Evolutionary conservation across 2,113 vertebrate genomes (phyloP).

Genomic region (Halcyon senegalensis): DNA sequence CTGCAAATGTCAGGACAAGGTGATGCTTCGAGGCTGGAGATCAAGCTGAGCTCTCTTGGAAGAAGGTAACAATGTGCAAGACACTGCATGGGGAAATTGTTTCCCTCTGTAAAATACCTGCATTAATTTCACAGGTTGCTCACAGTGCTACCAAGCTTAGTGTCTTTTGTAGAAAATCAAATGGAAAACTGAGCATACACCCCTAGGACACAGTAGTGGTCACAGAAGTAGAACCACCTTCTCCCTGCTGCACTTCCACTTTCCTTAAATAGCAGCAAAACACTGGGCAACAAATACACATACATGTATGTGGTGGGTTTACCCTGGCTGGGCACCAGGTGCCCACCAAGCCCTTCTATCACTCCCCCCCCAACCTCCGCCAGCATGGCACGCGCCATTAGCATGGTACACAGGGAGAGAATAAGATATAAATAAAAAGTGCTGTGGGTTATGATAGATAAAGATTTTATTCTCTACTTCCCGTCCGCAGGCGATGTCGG

Average conservation of each 20-base stretch:
- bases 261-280: background rate
- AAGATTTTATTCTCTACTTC: no score
- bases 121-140: background rate
- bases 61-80: background rate
- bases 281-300: rapidly evolving
- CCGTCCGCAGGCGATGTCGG: no score
- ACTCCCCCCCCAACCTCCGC: no score
- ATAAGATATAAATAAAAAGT: no score
- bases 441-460: no score
- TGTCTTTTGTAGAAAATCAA: background rate
- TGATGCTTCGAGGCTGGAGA: background rate
- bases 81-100: background rate
- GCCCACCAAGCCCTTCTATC: no score
- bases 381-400: no score
- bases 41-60: background rate
- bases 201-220: background rate
- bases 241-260: background rate
- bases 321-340: no score
- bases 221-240: background rate
- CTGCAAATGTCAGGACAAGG: background rate
- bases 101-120: background rate
- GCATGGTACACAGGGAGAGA: no score
- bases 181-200: background rate
- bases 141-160: background rate
- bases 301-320: no score